phyloP scores from a whole-genome alignment of 2,113 vertebrate species.

The human region DNA sequence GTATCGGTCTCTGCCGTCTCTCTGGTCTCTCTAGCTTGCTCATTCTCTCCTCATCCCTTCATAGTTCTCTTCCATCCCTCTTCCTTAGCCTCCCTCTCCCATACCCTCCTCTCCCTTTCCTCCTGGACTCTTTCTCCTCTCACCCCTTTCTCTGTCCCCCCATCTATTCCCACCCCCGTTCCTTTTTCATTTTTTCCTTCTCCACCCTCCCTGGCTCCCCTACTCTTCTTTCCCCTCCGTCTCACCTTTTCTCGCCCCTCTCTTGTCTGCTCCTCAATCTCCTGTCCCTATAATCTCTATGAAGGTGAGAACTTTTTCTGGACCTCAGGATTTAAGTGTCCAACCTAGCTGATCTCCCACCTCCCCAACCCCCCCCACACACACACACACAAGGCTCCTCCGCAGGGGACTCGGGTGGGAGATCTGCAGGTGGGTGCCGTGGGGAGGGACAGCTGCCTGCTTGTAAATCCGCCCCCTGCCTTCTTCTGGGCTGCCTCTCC shows the following conservation, averaged over 20 bases:
- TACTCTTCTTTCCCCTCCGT: neutral
- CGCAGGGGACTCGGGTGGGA: neutral
- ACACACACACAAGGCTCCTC: rapidly evolving
- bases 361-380: rapidly evolving
- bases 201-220: neutral
- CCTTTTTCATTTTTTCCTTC: neutral
- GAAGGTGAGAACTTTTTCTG: neutral
- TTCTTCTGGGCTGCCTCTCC: neutral
- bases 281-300: neutral
- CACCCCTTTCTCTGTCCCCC: no score
- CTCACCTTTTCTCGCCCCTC: rapidly evolving
- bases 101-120: neutral
- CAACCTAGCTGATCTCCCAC: neutral
- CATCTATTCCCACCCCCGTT: rapidly evolving
- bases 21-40: neutral
- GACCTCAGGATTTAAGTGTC: neutral
- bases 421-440: neutral
- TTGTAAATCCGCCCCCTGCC: neutral
- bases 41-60: neutral
- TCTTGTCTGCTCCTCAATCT: neutral
- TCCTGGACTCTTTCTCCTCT: no score
- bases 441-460: neutral
- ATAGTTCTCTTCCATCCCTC: neutral
- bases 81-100: no score
- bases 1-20: no score